These are phyloP conservation scores for Eupelmus urozonus DNA, from an alignment of 2,888 invertebrate species.

Conservation along the genomic window DNA sequence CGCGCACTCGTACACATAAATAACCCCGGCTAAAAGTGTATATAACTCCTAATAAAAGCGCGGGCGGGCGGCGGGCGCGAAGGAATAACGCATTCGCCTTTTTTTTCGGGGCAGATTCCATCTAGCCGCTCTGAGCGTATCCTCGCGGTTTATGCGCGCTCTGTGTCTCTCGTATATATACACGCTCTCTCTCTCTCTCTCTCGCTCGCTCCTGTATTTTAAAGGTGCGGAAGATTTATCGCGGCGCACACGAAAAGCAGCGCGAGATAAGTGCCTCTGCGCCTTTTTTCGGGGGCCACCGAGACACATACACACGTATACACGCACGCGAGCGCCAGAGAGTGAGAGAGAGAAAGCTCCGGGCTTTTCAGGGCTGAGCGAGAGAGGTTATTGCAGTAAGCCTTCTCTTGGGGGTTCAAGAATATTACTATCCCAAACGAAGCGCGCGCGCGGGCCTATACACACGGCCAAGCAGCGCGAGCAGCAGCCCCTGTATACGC, in stretches of 20 bases:
- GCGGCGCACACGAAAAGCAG: slow-evolving; percentile 60
- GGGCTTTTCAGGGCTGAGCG: slow-evolving; percentile 71
- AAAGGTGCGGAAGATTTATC: slow-evolving; percentile 72
- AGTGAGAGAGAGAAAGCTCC: background rate
- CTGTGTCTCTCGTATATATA: too few relatives aligned
- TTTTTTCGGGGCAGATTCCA: slow-evolving; percentile 34
- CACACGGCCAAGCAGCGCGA: too few relatives aligned
- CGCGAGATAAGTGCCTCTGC: slow-evolving; percentile 34
- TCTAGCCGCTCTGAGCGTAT: slow-evolving; percentile 10
- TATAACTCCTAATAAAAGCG: slow-evolving; percentile 46
- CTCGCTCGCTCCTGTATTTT: slow-evolving; percentile 61
- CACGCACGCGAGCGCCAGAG: too few relatives aligned
- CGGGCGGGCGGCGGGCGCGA: background rate
- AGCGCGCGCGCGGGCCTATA: slow-evolving; percentile 66
- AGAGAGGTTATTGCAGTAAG: slow-evolving; percentile 77
- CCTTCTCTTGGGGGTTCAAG: slow-evolving; percentile 77
- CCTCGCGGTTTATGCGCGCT: slow-evolving; percentile 31
- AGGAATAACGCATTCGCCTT: slow-evolving; percentile 15
- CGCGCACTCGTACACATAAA: slow-evolving; percentile 4
- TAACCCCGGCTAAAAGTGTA: slow-evolving; percentile 34
- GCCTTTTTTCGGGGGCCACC: slow-evolving; percentile 34
- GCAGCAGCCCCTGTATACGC: too few relatives aligned
- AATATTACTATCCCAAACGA: slow-evolving; percentile 73
- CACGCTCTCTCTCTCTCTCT: slow-evolving; percentile 56
- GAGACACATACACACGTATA: slow-evolving; percentile 20